Conservation (phyloP, 2,888 invertebrate species). For the Zonitis immaculata region DNA sequence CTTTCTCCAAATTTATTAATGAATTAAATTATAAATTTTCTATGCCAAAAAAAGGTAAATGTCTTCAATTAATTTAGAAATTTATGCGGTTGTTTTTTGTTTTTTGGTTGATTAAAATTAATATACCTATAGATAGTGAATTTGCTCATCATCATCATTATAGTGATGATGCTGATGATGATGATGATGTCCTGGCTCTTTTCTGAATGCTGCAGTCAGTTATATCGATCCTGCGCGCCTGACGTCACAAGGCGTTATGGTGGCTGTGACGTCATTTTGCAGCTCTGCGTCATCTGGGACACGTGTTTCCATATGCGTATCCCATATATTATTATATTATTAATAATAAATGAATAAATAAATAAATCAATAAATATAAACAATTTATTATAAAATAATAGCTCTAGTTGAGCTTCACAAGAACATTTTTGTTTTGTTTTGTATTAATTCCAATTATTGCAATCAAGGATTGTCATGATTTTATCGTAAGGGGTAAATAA, state of each 20-base stretch:
- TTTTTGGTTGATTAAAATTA: too few species aligned
- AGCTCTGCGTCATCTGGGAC: conserved; percentile 27
- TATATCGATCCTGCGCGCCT: conserved; percentile 38
- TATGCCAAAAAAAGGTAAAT: too few species aligned
- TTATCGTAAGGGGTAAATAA: background rate
- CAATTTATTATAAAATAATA: too few species aligned
- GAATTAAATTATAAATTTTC: too few species aligned
- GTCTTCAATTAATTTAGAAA: too few species aligned
- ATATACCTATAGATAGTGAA: conserved; percentile 18
- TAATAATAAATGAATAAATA: background rate
- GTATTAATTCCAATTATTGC: too few species aligned
- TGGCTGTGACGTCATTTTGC: conserved; percentile 43
- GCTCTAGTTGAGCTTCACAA: too few species aligned
- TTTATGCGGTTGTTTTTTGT: too few species aligned
- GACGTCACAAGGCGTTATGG: conserved; percentile 53
- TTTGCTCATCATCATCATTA: conserved; percentile 23
- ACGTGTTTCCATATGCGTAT: conserved; percentile 24
- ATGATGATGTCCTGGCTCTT: conserved; percentile 17
- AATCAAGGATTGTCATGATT: too few species aligned
- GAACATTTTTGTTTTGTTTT: too few species aligned
- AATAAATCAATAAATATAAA: background rate
- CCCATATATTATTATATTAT: too few species aligned
- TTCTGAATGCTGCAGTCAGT: conserved; percentile 35
- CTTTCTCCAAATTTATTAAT: too few species aligned
- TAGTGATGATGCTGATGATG: background rate